Conservation (phyloP, 1,140 invertebrate species). For the Meteorus sp. region DNA sequence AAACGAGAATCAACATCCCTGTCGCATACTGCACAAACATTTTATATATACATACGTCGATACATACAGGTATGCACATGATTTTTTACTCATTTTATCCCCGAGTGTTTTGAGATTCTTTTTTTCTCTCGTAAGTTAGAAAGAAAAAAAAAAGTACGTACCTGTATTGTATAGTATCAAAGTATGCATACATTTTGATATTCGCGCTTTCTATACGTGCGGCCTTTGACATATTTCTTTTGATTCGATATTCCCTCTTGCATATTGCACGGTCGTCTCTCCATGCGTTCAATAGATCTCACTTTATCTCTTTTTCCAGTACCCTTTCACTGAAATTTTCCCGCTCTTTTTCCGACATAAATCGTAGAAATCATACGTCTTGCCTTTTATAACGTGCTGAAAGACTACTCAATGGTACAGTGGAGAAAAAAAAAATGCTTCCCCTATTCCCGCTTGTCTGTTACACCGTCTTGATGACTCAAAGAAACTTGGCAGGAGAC, state of each 20-base stretch:
- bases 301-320: slow-evolving; percentile 3
- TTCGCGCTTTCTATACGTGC: slow-evolving; percentile 29
- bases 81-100: too few relatives aligned
- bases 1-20: too few relatives aligned
- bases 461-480: too few relatives aligned
- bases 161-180: slow-evolving; percentile 19
- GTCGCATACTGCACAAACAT: too few relatives aligned
- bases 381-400: not conserved
- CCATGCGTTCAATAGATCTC: slow-evolving; percentile 29
- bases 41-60: too few relatives aligned
- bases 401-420: not conserved
- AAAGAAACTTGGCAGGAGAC: too few relatives aligned
- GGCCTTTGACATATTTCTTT: slow-evolving; percentile 47
- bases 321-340: not conserved
- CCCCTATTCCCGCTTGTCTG: not conserved
- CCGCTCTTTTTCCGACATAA: not conserved
- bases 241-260: slow-evolving; percentile 40
- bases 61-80: not conserved
- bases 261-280: slow-evolving; percentile 22
- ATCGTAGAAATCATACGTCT: not conserved
- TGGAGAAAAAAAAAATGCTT: not conserved
- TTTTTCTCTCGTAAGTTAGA: not conserved
- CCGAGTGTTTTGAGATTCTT: not conserved
- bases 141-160: not conserved
- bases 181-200: slow-evolving; percentile 32